These are phyloP conservation scores for Epistrophe eligans DNA, from an alignment of 2,888 invertebrate genomes.

Conservation along the genomic window DNA sequence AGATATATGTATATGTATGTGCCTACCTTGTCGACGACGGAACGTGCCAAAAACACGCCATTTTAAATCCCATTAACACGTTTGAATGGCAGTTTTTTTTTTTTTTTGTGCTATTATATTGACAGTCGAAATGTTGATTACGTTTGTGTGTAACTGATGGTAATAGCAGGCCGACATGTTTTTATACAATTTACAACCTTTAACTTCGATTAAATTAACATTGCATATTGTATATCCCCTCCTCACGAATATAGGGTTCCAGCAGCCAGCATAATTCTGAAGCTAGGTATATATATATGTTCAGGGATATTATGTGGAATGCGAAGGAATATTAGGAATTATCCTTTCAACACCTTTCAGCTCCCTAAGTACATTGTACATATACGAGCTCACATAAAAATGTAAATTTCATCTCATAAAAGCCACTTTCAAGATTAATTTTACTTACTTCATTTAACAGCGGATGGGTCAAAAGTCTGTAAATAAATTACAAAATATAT, in stretches of 20 bases:
- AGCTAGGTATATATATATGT: not conserved
- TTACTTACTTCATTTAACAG: conserved; percentile 74
- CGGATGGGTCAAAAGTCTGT: conserved; percentile 72
- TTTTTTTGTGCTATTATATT: conserved; percentile 46
- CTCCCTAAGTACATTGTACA: conserved; percentile 3
- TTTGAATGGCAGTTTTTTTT: conserved; percentile 63
- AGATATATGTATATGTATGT: not conserved
- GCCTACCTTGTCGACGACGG: conserved; percentile 10
- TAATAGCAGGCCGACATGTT: conserved; percentile 24
- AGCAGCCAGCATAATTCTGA: not conserved
- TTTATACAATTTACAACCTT: conserved; percentile 52
- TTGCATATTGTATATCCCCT: conserved; percentile 54
- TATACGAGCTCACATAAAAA: conserved; percentile 61
- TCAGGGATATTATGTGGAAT: not conserved
- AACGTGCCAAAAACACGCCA: conserved; percentile 42
- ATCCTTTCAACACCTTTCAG: conserved; percentile 56
- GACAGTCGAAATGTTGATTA: conserved; percentile 55
- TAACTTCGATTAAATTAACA: conserved; percentile 73
- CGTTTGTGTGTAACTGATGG: conserved; percentile 41
- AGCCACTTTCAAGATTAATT: conserved; percentile 76
- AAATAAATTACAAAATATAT: conserved; percentile 71
- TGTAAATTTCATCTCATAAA: conserved; percentile 76
- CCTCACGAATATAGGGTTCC: not conserved
- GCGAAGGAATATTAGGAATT: conserved; percentile 3
- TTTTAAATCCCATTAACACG: conserved; percentile 73